Conservation (phyloP, 2,113 vertebrate genomes). For the Ctenodactylus gundi region DNA sequence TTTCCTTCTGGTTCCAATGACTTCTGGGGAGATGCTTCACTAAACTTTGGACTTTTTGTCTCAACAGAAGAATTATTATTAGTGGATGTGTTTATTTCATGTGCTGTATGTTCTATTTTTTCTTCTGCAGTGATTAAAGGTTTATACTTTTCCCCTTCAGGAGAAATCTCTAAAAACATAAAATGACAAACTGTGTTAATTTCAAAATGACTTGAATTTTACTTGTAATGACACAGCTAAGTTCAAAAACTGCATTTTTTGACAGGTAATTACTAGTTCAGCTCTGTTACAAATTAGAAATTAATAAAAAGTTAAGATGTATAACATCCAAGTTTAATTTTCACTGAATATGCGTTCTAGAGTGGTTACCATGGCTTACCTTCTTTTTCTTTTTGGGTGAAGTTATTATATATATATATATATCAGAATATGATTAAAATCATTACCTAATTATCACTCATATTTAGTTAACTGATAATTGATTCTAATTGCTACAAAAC, state of each 20-base stretch:
- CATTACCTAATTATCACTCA: background rate
- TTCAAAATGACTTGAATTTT: slow-evolving; percentile 31
- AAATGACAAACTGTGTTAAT: slow-evolving; percentile 1
- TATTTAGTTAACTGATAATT: background rate
- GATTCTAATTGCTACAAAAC: slow-evolving; percentile 10
- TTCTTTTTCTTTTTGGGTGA: background rate
- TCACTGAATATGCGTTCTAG: background rate
- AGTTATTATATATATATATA: background rate
- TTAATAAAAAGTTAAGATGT: background rate
- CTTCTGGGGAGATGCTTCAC: slow-evolving; percentile 2
- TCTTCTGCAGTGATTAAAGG: slow-evolving; percentile 58
- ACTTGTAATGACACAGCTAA: slow-evolving; percentile 33
- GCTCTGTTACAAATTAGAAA: background rate
- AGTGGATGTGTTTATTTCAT: slow-evolving; percentile 48
- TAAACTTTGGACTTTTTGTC: background rate
- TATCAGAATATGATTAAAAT: background rate
- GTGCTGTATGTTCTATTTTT: slow-evolving; percentile 63
- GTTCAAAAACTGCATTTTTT: background rate
- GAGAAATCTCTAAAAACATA: slow-evolving; percentile 72
- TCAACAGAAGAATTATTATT: slow-evolving; percentile 33
- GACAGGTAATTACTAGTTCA: background rate
- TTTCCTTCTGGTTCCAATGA: slow-evolving; percentile 55
- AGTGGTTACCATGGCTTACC: background rate
- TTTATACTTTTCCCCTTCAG: slow-evolving; percentile 55
- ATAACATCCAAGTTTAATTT: background rate